phyloP scores from a whole-genome alignment of 2,113 vertebrate species.

The Athene cunicularia region DNA sequence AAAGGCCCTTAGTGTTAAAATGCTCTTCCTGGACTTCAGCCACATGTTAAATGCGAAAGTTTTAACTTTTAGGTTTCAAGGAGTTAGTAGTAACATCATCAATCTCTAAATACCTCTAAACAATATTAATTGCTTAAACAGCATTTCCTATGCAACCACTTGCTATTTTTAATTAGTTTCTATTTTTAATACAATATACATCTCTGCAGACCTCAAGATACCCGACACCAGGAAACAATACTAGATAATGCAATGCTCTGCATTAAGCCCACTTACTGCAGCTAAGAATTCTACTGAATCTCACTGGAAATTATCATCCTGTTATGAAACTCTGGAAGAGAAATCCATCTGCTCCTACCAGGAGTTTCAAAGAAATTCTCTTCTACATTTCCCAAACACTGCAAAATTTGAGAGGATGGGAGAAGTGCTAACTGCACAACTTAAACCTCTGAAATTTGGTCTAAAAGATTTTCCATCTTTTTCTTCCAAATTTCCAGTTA shows the following conservation, averaged over 20 bases:
- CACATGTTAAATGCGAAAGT: background rate
- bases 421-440: background rate
- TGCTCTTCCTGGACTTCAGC: background rate
- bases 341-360: background rate
- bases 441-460: background rate
- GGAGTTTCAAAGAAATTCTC: background rate
- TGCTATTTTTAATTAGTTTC: background rate
- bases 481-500: background rate
- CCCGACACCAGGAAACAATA: background rate
- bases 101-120: background rate
- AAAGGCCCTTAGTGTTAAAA: background rate
- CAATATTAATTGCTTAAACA: background rate
- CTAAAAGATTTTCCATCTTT: background rate
- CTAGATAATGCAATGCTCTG: background rate
- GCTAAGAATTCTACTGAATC: background rate
- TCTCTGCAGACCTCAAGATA: background rate
- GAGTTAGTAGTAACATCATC: background rate
- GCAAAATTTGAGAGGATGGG: background rate
- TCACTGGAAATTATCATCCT: background rate
- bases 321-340: background rate
- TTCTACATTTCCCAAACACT: background rate
- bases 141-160: background rate
- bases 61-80: background rate
- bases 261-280: background rate
- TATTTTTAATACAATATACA: background rate